Evolutionary conservation across 2,888 invertebrate species (phyloP).

Genomic region (Chaetogeoica ovagalla): DNA sequence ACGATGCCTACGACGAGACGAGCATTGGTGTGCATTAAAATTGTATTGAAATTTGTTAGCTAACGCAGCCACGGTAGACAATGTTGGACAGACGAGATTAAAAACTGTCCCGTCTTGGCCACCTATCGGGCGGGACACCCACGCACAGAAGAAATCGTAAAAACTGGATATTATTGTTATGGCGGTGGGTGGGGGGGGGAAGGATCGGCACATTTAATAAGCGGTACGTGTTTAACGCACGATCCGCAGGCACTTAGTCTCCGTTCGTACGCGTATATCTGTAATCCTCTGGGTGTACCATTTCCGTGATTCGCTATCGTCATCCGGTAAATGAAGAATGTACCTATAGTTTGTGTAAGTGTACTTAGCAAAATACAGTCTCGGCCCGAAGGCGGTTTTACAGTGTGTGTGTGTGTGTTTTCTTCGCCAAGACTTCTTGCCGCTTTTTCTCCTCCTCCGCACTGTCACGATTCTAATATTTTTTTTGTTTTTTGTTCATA

Average conservation of each 20-base stretch:
- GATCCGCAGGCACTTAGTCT: background rate
- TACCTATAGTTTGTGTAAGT: background rate
- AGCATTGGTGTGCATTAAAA: too few species aligned
- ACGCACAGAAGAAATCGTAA: constrained; percentile 1
- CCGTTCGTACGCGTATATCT: background rate
- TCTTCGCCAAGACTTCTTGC: background rate
- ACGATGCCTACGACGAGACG: too few species aligned
- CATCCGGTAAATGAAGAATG: background rate
- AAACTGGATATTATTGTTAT: constrained; percentile 7
- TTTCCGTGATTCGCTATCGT: background rate
- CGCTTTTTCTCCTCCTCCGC: constrained; percentile 26
- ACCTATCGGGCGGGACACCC: too few species aligned
- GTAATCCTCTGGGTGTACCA: constrained; percentile 18
- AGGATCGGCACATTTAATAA: background rate
- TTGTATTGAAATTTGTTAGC: too few species aligned
- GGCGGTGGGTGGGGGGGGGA: too few species aligned
- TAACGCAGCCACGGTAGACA: too few species aligned
- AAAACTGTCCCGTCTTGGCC: too few species aligned
- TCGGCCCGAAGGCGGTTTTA: constrained; percentile 19
- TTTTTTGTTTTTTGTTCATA: background rate
- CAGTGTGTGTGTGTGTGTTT: background rate
- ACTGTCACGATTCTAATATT: constrained; percentile 27
- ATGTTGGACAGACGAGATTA: too few species aligned
- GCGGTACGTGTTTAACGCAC: constrained; percentile 17
- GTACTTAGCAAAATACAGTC: background rate